Evolutionary conservation across 2,888 invertebrate genomes (phyloP), one percentile per base, ranked within the genome.

Genomic region (Teleiodes luculella): DNA sequence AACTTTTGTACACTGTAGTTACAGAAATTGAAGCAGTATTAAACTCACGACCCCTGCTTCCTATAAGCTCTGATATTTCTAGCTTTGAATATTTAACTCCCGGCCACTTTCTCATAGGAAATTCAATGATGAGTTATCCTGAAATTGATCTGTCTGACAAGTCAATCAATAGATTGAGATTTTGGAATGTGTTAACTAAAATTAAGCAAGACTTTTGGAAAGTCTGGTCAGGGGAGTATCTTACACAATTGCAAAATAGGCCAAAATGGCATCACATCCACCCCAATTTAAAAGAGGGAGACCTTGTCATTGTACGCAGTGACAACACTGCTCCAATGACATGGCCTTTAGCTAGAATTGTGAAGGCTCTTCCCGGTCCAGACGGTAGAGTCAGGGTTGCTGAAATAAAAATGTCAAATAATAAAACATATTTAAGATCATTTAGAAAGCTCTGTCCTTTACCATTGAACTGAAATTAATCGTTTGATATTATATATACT

Each of bases 201-300:
- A 45, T 59, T 18, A 57, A 58, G 48, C 58, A 62, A 51, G 53
- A 60, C 41, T 57, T 60, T 11, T 62, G 62, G 60, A 60, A 60
- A 18, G 47, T 33, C 4, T 62, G 62, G 59, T 58, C 52, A 3
- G 41, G 13, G 8, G 53, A 56, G 13, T 61, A 61, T 53, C 45
- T 58, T 11, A 56, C 58, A 13, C 50, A 48, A 6, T 39, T 59
- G 10, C 57, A 62, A 36, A 62, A 24, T 28, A 30, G 58, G 7
- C 54, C 60, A 2, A 59, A 57, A 46, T 57, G 55, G 57, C 33
- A 55, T 14, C 24, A 56, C 16, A 28, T 13, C 28, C 35, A 50
- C 5, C 45, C 45, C 28, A 51, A 58, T 43, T 14, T 60, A 35
- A 58, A 58, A 33, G 57, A 28, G 13, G 60, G 60, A 10, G 54